Percentiles rank a stretch among this genome's conserved stretches.
These are phyloP conservation scores for Chaenocephalus aceratus DNA, from an alignment of 2,113 vertebrate species.

Conservation along the genomic window DNA sequence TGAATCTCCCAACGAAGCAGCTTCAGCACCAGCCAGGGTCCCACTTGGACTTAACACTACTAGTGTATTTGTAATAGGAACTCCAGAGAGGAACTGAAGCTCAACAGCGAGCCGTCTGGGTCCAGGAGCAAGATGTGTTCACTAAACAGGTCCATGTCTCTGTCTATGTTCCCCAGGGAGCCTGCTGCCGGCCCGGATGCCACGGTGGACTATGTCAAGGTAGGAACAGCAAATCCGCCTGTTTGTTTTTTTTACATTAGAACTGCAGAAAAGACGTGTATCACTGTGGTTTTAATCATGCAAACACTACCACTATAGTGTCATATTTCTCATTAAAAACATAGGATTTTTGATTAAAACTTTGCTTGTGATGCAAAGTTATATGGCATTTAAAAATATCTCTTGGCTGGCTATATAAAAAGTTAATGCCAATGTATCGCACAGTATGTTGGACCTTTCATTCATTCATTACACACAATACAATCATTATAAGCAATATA, in stretches of 20 bases:
- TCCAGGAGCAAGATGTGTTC: slow-evolving; percentile 69
- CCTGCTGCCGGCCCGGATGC: slow-evolving; percentile 63
- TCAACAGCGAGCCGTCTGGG: not conserved
- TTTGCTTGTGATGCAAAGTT: not conserved
- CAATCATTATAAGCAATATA: no score
- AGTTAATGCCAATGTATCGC: not conserved
- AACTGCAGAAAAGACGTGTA: not conserved
- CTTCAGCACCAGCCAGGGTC: slow-evolving; percentile 34
- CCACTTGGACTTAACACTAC: not conserved
- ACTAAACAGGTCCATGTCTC: slow-evolving; percentile 78
- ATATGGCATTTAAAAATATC: not conserved
- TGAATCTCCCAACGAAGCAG: not conserved
- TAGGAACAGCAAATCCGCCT: slow-evolving; percentile 39
- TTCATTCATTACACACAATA: no score
- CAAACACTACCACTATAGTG: not conserved
- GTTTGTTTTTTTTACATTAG: not conserved
- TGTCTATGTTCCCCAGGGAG: slow-evolving; percentile 81
- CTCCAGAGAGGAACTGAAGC: not conserved
- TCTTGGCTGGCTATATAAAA: not conserved
- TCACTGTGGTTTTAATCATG: not conserved
- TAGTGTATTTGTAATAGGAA: slow-evolving; percentile 10
- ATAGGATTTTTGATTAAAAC: not conserved
- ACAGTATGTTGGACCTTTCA: no score
- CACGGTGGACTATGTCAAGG: slow-evolving; percentile 79
- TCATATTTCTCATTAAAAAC: not conserved